These are phyloP conservation scores for Garra rufa DNA, from an alignment of 2,113 vertebrate species.

Conservation along the genomic window DNA sequence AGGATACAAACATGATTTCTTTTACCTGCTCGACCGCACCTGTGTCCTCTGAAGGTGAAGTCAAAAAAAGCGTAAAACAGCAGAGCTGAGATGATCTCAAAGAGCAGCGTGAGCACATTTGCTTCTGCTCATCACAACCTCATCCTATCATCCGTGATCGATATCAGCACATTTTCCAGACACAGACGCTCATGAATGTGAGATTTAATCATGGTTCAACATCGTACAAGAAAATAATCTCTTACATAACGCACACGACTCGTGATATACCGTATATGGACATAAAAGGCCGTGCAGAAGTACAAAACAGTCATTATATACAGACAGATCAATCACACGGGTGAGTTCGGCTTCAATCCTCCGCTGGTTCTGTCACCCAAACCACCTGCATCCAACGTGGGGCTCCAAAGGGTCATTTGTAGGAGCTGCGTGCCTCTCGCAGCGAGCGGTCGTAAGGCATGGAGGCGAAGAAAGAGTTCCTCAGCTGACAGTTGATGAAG, in stretches of 20 bases:
- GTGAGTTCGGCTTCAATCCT: background rate
- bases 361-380: constrained; percentile 2
- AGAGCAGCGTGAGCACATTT: background rate
- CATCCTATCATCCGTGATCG: background rate
- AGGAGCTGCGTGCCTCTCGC: constrained; percentile 90
- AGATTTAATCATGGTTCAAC: constrained; percentile 57
- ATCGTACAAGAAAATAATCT: constrained; percentile 47
- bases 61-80: background rate
- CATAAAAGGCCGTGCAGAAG: constrained; percentile 41
- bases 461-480: constrained; percentile 95
- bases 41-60: background rate
- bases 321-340: background rate
- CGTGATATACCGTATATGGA: constrained; percentile 24
- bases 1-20: background rate
- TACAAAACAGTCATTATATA: constrained; percentile 41
- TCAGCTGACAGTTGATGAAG: constrained; percentile 97
- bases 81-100: background rate
- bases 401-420: constrained; percentile 72
- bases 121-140: constrained; percentile 5
- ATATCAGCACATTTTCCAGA: constrained; percentile 30
- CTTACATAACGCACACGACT: constrained; percentile 50
- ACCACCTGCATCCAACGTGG: background rate
- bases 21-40: background rate
- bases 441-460: constrained; percentile 97
- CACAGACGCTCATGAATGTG: constrained; percentile 25